A percentile compares a stretch with the other conserved stretches of the same genome.
Evolutionary conservation across 2,797 vertebrate species (phyloP).

Genomic region (Rhabdophis nuchalis): DNA sequence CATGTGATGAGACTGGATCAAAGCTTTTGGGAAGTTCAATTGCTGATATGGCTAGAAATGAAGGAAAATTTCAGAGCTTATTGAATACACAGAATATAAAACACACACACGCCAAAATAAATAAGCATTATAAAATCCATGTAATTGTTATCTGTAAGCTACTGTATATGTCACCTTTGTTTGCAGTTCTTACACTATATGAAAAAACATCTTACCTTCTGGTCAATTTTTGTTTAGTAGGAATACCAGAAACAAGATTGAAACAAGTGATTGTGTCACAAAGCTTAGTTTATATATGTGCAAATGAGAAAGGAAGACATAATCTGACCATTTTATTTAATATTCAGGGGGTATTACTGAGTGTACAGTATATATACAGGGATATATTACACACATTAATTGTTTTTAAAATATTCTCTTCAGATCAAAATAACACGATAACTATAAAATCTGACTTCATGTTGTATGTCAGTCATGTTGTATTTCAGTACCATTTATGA

Average conservation of each 20-base stretch:
- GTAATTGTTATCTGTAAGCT: not conserved
- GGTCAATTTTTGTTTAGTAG: not conserved
- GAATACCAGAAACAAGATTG: not conserved
- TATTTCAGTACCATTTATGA: not conserved
- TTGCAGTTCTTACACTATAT: not conserved
- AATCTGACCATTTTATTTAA: not conserved
- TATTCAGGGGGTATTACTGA: not conserved
- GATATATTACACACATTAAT: not conserved
- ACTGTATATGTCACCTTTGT: not conserved
- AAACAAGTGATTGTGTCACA: not conserved
- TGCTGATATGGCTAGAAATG: not conserved
- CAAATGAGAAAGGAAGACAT: not conserved
- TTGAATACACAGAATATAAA: not conserved
- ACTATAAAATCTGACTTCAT: not conserved
- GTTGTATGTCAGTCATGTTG: not conserved
- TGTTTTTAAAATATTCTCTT: not conserved
- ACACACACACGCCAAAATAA: not conserved
- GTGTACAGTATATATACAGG: not conserved
- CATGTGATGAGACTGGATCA: not conserved
- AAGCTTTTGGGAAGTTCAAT: not conserved
- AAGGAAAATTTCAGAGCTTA: not conserved
- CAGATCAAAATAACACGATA: not conserved
- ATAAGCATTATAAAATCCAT: not conserved
- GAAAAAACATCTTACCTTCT: not conserved
- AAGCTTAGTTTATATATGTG: not conserved